phyloP scores from a whole-genome alignment of 2,113 vertebrate genomes.

The Clarias macrocephalus region DNA sequence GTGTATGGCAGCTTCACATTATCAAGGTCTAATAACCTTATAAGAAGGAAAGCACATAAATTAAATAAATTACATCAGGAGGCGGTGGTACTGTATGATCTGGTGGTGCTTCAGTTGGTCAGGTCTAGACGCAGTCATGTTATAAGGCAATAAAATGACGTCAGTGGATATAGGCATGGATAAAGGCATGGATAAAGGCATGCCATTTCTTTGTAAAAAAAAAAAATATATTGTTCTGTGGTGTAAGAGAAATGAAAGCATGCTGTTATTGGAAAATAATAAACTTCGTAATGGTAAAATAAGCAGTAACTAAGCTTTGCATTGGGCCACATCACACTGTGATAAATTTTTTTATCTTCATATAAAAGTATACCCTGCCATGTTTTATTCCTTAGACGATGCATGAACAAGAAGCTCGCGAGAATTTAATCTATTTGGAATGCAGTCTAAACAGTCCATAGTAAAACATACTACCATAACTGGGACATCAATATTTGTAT shows the following conservation, averaged over 20 bases:
- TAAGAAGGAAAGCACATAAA: neutral
- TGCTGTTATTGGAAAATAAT: neutral
- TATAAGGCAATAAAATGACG: neutral
- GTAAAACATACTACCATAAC: too few relatives aligned
- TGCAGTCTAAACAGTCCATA: neutral
- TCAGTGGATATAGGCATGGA: too few relatives aligned
- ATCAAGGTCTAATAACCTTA: neutral
- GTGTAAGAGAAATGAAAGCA: neutral
- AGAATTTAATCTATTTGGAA: neutral
- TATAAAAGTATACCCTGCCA: too few relatives aligned
- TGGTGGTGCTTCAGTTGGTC: too few relatives aligned
- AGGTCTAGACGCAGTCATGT: too few relatives aligned
- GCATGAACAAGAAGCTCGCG: neutral
- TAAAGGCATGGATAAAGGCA: neutral
- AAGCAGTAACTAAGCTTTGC: neutral
- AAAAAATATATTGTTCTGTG: neutral
- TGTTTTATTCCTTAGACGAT: neutral
- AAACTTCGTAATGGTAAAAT: neutral
- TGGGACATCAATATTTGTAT: neutral
- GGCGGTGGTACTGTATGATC: too few relatives aligned
- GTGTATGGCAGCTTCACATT: neutral
- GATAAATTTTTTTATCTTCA: neutral
- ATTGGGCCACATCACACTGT: neutral
- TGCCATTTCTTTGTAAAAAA: neutral
- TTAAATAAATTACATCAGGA: too few relatives aligned